phyloP scores from a whole-genome alignment of 2,888 invertebrate genomes.

The Pinctada fucata region DNA sequence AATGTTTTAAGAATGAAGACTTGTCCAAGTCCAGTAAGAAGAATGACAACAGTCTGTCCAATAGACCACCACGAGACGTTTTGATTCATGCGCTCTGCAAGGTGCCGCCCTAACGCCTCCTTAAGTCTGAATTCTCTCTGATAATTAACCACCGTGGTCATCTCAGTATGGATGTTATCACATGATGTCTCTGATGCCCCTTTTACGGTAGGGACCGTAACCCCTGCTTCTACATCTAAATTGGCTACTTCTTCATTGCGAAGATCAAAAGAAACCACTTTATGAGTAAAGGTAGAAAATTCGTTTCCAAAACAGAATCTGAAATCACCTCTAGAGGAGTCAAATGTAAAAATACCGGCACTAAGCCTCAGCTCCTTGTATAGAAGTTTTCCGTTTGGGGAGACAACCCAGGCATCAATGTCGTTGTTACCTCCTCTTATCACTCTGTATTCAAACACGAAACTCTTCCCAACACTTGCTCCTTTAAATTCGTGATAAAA shows the following conservation, averaged over 20 bases:
- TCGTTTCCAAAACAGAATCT: constrained; percentile 71
- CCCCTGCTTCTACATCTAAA: constrained; percentile 65
- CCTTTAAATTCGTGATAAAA: constrained; percentile 68
- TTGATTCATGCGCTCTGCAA: constrained; percentile 66
- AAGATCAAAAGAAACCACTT: constrained; percentile 68
- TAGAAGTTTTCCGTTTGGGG: constrained; percentile 70
- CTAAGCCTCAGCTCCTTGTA: constrained; percentile 61
- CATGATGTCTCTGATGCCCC: constrained; percentile 58
- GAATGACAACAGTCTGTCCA: constrained; percentile 63
- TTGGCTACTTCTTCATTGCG: constrained; percentile 60
- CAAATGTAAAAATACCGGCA: constrained; percentile 61
- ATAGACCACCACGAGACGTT: constrained; percentile 70
- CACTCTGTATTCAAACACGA: constrained; percentile 69
- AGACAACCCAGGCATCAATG: constrained; percentile 67
- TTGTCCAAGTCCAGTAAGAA: constrained; percentile 72
- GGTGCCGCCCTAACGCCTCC: constrained; percentile 70
- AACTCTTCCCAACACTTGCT: constrained; percentile 43
- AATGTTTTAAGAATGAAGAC: constrained; percentile 70
- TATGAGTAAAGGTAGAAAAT: constrained; percentile 71
- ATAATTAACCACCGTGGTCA: constrained; percentile 56
- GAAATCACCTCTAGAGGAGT: constrained; percentile 70
- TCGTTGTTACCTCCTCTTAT: constrained; percentile 72
- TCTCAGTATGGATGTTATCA: constrained; percentile 62
- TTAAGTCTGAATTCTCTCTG: constrained; percentile 67
- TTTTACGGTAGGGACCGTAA: constrained; percentile 53